phyloP scores from a whole-genome alignment of 2,113 vertebrate species.

The Ptilonorhynchus violaceus region DNA sequence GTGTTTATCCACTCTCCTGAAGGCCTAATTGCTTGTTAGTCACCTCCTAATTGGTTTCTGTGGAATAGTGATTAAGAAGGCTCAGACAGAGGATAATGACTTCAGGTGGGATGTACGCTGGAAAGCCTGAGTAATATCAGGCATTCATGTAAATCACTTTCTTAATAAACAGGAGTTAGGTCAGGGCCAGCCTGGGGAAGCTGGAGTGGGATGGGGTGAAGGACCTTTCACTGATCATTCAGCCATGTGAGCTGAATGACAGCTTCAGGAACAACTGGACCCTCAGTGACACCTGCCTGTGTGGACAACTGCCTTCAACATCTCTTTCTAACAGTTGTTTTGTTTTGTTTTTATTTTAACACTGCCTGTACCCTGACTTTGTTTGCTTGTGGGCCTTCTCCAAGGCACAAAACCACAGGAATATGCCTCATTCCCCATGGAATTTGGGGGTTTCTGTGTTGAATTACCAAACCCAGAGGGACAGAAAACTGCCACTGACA shows the following conservation, averaged over 20 bases:
- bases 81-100: background rate
- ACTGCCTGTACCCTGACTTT: background rate
- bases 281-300: background rate
- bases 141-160: background rate
- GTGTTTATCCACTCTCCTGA: constrained; percentile 5
- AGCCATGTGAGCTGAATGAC: background rate
- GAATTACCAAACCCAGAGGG: background rate
- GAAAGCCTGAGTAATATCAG: background rate
- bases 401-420: background rate
- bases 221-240: background rate
- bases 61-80: background rate
- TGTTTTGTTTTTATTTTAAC: background rate
- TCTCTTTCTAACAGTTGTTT: background rate
- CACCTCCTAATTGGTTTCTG: constrained; percentile 15
- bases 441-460: background rate
- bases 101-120: background rate
- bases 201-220: background rate
- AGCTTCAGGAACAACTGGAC: background rate
- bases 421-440: rapidly evolving
- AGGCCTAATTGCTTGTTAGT: constrained; percentile 40
- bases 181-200: background rate
- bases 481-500: background rate
- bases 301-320: background rate
- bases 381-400: background rate
- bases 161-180: background rate